These are phyloP conservation scores for Labrus mixtus DNA, from an alignment of 2,113 vertebrate genomes.

Conservation along the genomic window DNA sequence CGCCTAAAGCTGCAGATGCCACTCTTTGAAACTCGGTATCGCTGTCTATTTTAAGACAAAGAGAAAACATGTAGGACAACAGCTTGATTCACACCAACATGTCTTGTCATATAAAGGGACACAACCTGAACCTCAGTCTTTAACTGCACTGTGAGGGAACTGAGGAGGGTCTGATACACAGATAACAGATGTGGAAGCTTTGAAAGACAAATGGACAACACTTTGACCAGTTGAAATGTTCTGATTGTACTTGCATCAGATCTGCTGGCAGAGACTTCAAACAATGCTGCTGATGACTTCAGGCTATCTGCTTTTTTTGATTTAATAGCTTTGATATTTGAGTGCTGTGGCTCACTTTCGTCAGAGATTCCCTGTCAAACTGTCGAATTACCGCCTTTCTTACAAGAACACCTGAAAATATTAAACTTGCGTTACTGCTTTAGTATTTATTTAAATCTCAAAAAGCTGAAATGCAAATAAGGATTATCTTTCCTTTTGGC, in stretches of 20 bases:
- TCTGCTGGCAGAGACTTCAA: constrained; percentile 27
- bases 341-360: constrained; percentile 27
- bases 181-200: constrained; percentile 1
- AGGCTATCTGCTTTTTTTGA: constrained; percentile 37
- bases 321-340: constrained; percentile 49
- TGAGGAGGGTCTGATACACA: constrained; percentile 5
- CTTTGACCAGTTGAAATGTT: constrained; percentile 41
- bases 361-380: constrained; percentile 25
- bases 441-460: no score
- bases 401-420: not conserved
- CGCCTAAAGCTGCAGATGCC: constrained; percentile 24
- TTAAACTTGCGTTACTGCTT: not conserved
- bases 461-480: not conserved
- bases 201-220: constrained; percentile 4
- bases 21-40: not conserved
- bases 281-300: constrained; percentile 11
- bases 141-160: not conserved
- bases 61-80: not conserved
- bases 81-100: not conserved
- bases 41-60: constrained; percentile 29
- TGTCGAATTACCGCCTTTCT: constrained; percentile 30
- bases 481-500: not conserved
- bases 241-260: constrained; percentile 42
- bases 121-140: not conserved
- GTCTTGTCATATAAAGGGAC: not conserved